These are phyloP conservation scores for Heterotilapia buettikoferi DNA, from an alignment of 2,113 vertebrate species.

Conservation along the genomic window DNA sequence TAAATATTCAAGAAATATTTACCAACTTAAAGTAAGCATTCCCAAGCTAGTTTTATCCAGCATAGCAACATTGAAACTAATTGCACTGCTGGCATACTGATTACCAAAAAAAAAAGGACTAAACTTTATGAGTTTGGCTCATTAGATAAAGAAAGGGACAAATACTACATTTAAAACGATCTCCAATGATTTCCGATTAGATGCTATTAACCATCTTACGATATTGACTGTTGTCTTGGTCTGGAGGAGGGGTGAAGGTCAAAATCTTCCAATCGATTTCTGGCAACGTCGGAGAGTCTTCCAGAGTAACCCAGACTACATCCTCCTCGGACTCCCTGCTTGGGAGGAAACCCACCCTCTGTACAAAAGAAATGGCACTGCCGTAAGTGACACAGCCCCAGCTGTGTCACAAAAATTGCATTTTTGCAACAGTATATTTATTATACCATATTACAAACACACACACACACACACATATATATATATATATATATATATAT, in stretches of 20 bases:
- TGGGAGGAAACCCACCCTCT: constrained; percentile 88
- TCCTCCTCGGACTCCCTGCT: constrained; percentile 69
- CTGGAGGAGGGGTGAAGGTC: constrained; percentile 78
- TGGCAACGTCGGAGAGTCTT: constrained; percentile 69
- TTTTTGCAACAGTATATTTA: neutral
- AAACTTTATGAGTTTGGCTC: neutral
- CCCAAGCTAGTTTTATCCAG: neutral
- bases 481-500: rapidly evolving
- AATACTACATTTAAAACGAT: neutral
- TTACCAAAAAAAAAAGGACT: neutral
- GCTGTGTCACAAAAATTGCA: neutral
- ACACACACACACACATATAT: rapidly evolving
- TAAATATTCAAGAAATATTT: neutral
- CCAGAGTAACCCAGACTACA: constrained; percentile 83
- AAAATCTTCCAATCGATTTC: constrained; percentile 82
- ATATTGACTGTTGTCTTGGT: constrained; percentile 83
- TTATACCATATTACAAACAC: neutral
- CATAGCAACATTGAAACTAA: neutral
- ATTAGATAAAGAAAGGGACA: neutral
- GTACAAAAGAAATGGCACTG: constrained; percentile 14
- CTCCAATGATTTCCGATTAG: neutral
- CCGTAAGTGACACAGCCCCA: neutral
- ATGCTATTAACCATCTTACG: constrained; percentile 66
- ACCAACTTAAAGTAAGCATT: neutral
- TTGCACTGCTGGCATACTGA: neutral